These are phyloP conservation scores for Cephalotes varians DNA, from an alignment of 2,888 invertebrate genomes.

Conservation along the genomic window DNA sequence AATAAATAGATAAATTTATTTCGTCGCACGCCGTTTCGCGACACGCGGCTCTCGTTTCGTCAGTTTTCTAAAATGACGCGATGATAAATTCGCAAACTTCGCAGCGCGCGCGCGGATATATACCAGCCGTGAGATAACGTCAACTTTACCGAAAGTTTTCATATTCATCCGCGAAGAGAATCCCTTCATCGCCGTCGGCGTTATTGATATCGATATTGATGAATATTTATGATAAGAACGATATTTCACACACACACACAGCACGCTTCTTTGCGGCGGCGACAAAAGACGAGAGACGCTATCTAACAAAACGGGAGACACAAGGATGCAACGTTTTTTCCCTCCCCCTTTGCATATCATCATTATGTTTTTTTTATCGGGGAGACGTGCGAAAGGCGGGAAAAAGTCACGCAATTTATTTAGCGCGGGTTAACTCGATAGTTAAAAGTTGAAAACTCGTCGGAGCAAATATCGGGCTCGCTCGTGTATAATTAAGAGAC, in stretches of 20 bases:
- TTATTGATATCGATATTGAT: slow-evolving; percentile 44
- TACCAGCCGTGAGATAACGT: slow-evolving; percentile 64
- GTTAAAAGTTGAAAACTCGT: slow-evolving; percentile 59
- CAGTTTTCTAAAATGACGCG: slow-evolving; percentile 56
- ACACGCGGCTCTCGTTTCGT: not conserved
- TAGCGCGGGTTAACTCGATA: slow-evolving; percentile 30
- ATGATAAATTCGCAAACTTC: slow-evolving; percentile 76
- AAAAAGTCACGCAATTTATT: slow-evolving; percentile 13
- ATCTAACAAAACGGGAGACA: not conserved
- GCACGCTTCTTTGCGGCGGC: not conserved
- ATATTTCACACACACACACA: too few species aligned
- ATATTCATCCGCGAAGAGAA: slow-evolving; percentile 59
- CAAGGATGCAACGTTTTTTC: not conserved
- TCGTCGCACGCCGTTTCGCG: not conserved
- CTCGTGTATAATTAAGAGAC: slow-evolving; percentile 60
- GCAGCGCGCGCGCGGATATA: slow-evolving; percentile 54
- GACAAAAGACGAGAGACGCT: not conserved
- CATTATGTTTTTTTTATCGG: slow-evolving; percentile 9
- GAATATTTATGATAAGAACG: slow-evolving; percentile 43
- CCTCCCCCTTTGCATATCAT: not conserved
- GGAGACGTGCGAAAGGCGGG: not conserved
- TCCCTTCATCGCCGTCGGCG: slow-evolving; percentile 13
- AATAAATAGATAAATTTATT: not conserved
- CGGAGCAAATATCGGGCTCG: slow-evolving; percentile 11
- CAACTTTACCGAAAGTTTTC: slow-evolving; percentile 66